Evolutionary conservation across 2,113 vertebrate genomes (phyloP).

Genomic region (Nesoenas mayeri): DNA sequence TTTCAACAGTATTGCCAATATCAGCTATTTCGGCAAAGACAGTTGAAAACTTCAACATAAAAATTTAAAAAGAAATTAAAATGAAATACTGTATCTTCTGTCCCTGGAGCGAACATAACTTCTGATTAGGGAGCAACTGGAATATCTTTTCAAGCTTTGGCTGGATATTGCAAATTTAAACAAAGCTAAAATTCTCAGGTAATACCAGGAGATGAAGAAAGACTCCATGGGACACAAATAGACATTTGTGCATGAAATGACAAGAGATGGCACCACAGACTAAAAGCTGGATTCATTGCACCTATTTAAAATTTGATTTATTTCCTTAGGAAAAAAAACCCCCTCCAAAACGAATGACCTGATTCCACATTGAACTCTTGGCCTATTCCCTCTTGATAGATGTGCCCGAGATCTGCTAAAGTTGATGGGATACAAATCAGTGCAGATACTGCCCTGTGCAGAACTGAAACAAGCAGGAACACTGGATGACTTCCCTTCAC

Average conservation of each 20-base stretch:
- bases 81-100: background rate
- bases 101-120: background rate
- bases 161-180: background rate
- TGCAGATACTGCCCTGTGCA: too few relatives aligned
- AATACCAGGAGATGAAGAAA: background rate
- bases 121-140: background rate
- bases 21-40: background rate
- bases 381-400: too few relatives aligned
- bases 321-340: background rate
- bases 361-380: too few relatives aligned
- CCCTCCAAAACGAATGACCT: background rate
- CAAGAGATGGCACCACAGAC: background rate
- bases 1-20: background rate
- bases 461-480: background rate
- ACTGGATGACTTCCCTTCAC: background rate
- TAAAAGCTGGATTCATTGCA: background rate
- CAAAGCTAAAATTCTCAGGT: background rate
- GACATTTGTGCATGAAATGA: background rate
- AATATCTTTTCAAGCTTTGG: background rate
- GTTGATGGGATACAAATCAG: background rate
- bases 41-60: background rate
- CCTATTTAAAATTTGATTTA: background rate
- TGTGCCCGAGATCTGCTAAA: background rate
- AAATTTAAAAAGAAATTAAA: background rate
- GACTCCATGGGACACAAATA: background rate